Conservation (phyloP, 1,140 invertebrate species). For the Calycopis cecrops region DNA sequence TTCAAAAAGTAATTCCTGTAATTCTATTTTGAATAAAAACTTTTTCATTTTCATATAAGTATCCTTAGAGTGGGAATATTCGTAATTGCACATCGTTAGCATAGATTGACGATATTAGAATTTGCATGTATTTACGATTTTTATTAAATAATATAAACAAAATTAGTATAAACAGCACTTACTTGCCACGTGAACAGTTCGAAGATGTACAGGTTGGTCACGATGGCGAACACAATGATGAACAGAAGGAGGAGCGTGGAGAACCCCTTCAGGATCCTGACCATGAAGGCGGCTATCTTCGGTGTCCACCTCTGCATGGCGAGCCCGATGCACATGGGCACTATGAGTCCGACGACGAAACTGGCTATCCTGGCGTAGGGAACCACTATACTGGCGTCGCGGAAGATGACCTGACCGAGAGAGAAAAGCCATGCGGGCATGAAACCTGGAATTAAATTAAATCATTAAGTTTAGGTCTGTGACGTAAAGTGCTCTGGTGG, state of each 20-base stretch:
- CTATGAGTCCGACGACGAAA: conserved; percentile 85
- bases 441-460: conserved; percentile 78
- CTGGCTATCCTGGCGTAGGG: conserved; percentile 88
- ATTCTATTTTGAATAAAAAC: too few species aligned
- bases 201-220: conserved; percentile 94
- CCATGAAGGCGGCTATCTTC: conserved; percentile 80
- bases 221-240: conserved; percentile 93
- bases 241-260: conserved; percentile 90
- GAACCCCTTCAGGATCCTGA: conserved; percentile 90
- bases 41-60: too few species aligned
- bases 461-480: not conserved
- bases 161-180: conserved; percentile 57
- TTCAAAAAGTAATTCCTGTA: too few species aligned
- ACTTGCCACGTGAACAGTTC: conserved; percentile 91
- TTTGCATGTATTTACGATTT: too few species aligned
- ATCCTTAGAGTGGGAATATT: too few species aligned
- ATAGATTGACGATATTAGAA: too few species aligned
- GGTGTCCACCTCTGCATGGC: conserved; percentile 82
- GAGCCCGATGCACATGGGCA: conserved; percentile 89
- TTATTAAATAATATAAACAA: too few species aligned
- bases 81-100: too few species aligned
- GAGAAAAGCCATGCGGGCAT: conserved; percentile 98
- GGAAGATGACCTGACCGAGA: conserved; percentile 89
- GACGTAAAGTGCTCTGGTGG: too few species aligned
- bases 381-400: conserved; percentile 80